phyloP scores from a whole-genome alignment of 2,113 vertebrate genomes.

The Spilogale gracilis region DNA sequence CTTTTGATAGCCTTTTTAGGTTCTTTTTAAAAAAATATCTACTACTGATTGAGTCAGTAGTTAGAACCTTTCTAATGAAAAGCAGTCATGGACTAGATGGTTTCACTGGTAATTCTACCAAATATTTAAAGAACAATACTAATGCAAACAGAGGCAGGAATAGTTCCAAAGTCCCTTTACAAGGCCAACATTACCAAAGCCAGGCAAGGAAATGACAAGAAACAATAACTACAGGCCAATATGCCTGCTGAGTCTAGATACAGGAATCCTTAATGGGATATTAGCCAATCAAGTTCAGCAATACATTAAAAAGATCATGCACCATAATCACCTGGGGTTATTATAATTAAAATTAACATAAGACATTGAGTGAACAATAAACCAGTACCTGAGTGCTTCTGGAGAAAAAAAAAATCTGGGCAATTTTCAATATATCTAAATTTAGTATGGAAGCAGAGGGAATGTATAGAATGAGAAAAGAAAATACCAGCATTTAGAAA shows the following conservation, averaged over 20 bases:
- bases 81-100: background rate
- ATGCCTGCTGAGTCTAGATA: background rate
- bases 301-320: background rate
- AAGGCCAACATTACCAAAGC: background rate
- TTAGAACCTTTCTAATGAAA: background rate
- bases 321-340: background rate
- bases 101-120: background rate
- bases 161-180: background rate
- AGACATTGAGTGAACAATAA: background rate
- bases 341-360: background rate
- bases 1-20: background rate
- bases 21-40: background rate
- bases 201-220: background rate
- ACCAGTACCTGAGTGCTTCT: background rate
- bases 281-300: background rate
- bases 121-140: background rate
- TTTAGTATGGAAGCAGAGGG: background rate
- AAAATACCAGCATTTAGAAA: background rate
- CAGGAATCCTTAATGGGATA: background rate
- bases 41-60: background rate
- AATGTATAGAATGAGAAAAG: background rate
- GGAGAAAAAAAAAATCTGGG: background rate
- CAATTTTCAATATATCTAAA: background rate
- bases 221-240: background rate
- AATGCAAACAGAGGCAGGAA: background rate